Evolutionary conservation across 2,888 invertebrate genomes (phyloP), one percentile per base, ranked within the genome.

Genomic region (Tenthredo distinguenda): DNA sequence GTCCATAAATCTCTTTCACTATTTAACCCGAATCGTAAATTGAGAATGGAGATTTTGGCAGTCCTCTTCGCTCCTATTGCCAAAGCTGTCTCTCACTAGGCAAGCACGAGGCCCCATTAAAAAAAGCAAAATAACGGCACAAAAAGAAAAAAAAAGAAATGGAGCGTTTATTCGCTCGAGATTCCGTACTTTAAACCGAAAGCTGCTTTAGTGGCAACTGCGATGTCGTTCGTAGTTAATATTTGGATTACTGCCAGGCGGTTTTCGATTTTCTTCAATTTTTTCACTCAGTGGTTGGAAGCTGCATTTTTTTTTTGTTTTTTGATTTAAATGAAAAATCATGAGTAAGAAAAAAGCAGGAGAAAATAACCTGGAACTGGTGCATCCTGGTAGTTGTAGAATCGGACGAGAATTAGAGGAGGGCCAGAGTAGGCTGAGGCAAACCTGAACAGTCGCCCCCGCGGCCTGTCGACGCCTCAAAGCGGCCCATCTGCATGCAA

Each of bases 401-500:
- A 71, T 47, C 47, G 83, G 47, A 83, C n/a, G 68, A 83, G 71
- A 83, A 83, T 83, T 34, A 72, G 21, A 58, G 79, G 85, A 79
- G 40, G 84, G 26, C 65, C 77, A 31, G 62, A 43, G 77, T 37
- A 65, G 77, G 77, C 77, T 85, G 65, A 65, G 77, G 68, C 74
- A 62, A 81, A 82, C 85, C 58, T 68, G 79, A 85, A 81, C 85
- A 43, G 82, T 85, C 85, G 85, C 85, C 85, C 85, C 85, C 85
- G 85, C 85, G 85, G 85, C 85, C 85, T 85, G 82, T 85, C 85
- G 85, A 85, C 85, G 82, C 85, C 85, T 85, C 85, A 85, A 85
- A 85, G 85, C 58, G 85, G 68, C 85, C 85, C 85, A 85, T 85
- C 85, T 85, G 82, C 85, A 85, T 85, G 85, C 82, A 85, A 85